Conservation (phyloP, 2,113 vertebrate species). For the Zosterops hypoxanthus region DNA sequence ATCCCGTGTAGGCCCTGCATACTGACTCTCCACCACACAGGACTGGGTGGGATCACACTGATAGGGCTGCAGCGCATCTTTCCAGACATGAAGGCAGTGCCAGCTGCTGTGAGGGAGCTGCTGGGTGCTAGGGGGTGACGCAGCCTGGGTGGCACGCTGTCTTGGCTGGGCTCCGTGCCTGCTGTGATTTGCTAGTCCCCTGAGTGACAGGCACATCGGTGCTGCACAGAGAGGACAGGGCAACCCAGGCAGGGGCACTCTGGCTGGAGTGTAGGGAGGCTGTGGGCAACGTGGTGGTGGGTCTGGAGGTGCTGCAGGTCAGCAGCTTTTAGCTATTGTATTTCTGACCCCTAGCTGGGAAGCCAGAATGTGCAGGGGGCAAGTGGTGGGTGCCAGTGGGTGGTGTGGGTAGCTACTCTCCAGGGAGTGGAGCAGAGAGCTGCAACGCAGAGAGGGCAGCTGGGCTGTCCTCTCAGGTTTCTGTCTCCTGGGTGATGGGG, state of each 20-base stretch:
- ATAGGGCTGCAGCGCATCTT: not conserved
- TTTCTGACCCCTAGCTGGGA: not conserved
- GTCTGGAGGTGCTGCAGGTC: rapidly evolving
- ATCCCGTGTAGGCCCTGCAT: rapidly evolving
- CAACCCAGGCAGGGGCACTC: not conserved
- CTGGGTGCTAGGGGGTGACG: constrained; percentile 25
- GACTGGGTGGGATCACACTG: rapidly evolving
- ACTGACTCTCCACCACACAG: rapidly evolving
- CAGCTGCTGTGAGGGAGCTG: rapidly evolving
- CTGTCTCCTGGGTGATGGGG: constrained; percentile 26
- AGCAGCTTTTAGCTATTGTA: rapidly evolving
- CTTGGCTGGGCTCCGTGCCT: not conserved
- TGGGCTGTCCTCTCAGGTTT: not conserved
- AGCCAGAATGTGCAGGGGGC: not conserved
- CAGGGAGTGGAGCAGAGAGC: not conserved
- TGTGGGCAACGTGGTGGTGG: rapidly evolving
- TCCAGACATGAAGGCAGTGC: not conserved
- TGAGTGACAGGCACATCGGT: constrained; percentile 52
- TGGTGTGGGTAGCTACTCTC: not conserved
- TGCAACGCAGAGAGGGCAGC: rapidly evolving
- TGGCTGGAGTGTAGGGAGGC: not conserved
- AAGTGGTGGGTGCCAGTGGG: not conserved
- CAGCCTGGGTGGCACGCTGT: not conserved
- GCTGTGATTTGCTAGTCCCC: not conserved
- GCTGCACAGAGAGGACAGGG: not conserved